Conservation (phyloP, 1,140 invertebrate species). For the Neodiprion pinetum region DNA sequence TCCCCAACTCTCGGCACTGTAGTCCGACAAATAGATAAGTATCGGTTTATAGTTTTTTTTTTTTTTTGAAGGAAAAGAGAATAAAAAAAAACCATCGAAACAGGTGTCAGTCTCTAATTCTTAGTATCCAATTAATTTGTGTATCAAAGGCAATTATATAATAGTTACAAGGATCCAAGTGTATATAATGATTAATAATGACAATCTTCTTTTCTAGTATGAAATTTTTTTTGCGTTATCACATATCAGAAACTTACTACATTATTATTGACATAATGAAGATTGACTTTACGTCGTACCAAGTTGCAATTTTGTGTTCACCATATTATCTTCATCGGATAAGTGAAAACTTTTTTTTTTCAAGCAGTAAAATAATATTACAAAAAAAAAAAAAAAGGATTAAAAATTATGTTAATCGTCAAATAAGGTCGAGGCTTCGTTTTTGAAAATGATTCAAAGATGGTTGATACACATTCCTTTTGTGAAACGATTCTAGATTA, state of each 20-base stretch:
- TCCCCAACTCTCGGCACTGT: too few species aligned
- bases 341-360: not conserved
- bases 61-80: too few species aligned
- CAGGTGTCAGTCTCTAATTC: too few species aligned
- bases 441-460: constrained; percentile 1
- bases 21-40: too few species aligned
- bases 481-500: not conserved
- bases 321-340: not conserved
- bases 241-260: not conserved
- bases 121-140: not conserved
- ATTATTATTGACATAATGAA: not conserved
- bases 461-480: constrained; percentile 2
- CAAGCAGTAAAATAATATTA: not conserved
- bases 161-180: not conserved
- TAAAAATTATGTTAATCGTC: not conserved
- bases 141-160: not conserved
- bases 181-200: too few species aligned
- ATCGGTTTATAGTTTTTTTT: too few species aligned
- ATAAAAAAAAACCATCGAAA: too few species aligned
- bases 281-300: not conserved
- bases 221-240: not conserved
- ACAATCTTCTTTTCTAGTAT: not conserved
- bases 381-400: not conserved
- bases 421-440: not conserved
- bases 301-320: too few species aligned